Base-by-base conservation (phyloP, 2,113 vertebrate species). In the Okapia johnstoni region DNA sequence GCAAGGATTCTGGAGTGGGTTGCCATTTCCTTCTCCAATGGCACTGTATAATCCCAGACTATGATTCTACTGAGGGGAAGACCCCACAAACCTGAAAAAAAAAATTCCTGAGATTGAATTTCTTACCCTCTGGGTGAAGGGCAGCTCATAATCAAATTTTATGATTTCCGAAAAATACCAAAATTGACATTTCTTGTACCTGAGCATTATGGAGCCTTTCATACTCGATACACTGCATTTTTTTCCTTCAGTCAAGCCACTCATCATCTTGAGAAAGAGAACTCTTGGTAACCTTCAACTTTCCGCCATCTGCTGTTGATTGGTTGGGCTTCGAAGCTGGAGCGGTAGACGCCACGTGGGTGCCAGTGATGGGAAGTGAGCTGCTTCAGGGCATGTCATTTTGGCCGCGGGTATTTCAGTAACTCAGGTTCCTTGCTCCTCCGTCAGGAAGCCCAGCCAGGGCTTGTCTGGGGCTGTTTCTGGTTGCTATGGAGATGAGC, bases 401-500 rank as follows among this genome's bases (percentile, higher is more conserved):
- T 57, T 84, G 89, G 89, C 50, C 0, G 2, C 2, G 57, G 79
- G 25, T 77, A 40, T 97, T 97, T 95, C 76, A 85, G 88, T 30
- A 83, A 79, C 61, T 66, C 8, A 19, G 60, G 70, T 57, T 97
- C 85, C 58, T 76, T 4, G 55, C n/a, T 61, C 9, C 70, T 84
- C 43, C 58, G 2, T 76, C 57, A 8, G 90, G 23, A 91, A 79
- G 46, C 88, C 36, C 33, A 92, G 86, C 95, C 88, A 55, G 15
- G 0, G 7, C 85, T 4, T 13, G 6, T 21, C 90, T 91, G 77
- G 73, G 61, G 58, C 87, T 95, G 54, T 94, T 96, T 95, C 43
- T 93, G 94, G 97, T 97, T 96, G 94, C 95, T 92, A 54, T 55
- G 94, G 96, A 57, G 95, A 96, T 17, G 89, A 66, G 63, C 96